Conservation (phyloP, 30 jellyfish, hydroid and myxozoan genomes). For the Turritopsis rubra region DNA sequence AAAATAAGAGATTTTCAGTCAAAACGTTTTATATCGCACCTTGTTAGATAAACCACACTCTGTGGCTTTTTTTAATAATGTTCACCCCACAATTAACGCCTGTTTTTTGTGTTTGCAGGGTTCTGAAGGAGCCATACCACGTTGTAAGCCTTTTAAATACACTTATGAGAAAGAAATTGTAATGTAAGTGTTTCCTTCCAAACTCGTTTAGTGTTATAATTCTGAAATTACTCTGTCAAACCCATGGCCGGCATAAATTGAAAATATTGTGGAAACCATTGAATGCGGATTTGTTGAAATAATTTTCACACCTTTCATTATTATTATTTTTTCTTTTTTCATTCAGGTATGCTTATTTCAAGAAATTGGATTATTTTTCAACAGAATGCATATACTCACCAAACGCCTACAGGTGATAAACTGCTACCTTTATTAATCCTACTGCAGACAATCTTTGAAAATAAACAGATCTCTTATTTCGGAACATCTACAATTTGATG, state of each 20-base stretch:
- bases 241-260: too few relatives aligned
- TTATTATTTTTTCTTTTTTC: not conserved
- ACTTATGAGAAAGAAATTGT: conserved; percentile 97
- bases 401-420: conserved; percentile 84
- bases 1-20: too few relatives aligned
- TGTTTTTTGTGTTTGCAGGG: conserved; percentile 60
- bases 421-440: too few relatives aligned
- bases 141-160: conserved; percentile 97
- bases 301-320: not conserved
- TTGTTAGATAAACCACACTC: too few relatives aligned
- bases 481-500: too few relatives aligned
- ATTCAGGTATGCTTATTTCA: conserved; percentile 96
- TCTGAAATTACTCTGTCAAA: not conserved
- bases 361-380: conserved; percentile 85
- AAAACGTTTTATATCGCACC: too few relatives aligned
- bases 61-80: too few relatives aligned
- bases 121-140: conserved; percentile 95
- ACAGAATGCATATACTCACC: conserved; percentile 99
- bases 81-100: too few relatives aligned
- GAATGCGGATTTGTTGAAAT: not conserved
- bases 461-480: too few relatives aligned
- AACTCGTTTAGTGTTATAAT: not conserved
- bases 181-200: conserved; percentile 58
- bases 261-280: too few relatives aligned
- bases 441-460: too few relatives aligned